Evolutionary conservation across 2,113 vertebrate species (phyloP).

Genomic region (Pelecanoides urinatrix): DNA sequence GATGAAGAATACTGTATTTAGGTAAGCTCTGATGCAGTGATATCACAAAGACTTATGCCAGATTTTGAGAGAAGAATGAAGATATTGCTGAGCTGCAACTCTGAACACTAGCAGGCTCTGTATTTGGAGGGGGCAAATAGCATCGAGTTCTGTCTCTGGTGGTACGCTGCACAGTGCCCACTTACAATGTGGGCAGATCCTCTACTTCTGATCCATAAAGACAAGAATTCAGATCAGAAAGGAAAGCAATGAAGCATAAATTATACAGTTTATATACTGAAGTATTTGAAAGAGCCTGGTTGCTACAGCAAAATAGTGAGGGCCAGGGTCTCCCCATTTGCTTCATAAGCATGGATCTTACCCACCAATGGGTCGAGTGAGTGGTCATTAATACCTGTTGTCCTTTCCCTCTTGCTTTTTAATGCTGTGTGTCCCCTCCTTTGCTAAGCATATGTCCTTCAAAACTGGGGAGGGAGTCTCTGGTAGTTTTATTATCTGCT

Average conservation of each 20-base stretch:
- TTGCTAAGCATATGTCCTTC: neutral
- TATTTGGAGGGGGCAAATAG: neutral
- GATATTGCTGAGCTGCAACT: neutral
- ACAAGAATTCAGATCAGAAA: neutral
- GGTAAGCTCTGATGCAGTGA: neutral
- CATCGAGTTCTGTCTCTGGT: accelerated
- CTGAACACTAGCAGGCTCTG: neutral
- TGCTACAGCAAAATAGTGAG: neutral
- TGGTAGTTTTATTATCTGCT: neutral
- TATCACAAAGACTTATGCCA: neutral
- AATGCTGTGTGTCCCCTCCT: neutral
- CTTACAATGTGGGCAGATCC: neutral
- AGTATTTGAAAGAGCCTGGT: neutral
- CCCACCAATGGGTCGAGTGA: neutral
- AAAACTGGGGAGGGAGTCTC: neutral
- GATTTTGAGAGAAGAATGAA: neutral
- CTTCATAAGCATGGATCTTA: neutral
- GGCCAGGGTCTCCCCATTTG: neutral
- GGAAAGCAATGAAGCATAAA: neutral
- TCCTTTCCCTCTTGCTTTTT: neutral
- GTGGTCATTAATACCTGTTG: neutral
- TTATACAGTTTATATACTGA: neutral
- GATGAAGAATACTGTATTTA: neutral
- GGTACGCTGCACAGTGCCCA: accelerated
- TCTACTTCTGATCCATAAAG: neutral